These are phyloP conservation scores for Datnioides undecimradiatus DNA, from an alignment of 2,113 vertebrate genomes.

Conservation along the genomic window DNA sequence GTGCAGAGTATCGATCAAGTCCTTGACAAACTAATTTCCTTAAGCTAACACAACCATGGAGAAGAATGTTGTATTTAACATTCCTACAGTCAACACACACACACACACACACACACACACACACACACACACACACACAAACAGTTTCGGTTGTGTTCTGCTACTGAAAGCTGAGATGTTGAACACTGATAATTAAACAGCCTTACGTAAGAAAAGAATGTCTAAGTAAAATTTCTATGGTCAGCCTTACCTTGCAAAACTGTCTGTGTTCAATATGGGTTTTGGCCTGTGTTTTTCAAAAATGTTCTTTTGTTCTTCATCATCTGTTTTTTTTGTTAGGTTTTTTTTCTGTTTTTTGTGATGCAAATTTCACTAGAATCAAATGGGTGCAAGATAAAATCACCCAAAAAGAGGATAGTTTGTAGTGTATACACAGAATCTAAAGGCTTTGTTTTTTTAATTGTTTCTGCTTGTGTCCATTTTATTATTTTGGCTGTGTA, in stretches of 20 bases:
- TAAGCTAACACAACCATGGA: slow-evolving; percentile 17
- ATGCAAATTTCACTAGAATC: neutral
- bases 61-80: slow-evolving; percentile 59
- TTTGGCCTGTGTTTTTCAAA: neutral
- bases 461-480: neutral
- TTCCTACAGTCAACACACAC: slow-evolving; percentile 35
- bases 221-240: slow-evolving; percentile 9
- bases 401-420: neutral
- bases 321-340: no score
- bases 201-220: slow-evolving; percentile 37
- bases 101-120: slow-evolving; percentile 36
- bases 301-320: no score
- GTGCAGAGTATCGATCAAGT: neutral
- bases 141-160: slow-evolving; percentile 68
- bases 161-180: slow-evolving; percentile 71
- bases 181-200: slow-evolving; percentile 63
- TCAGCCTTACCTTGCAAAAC: slow-evolving; percentile 4
- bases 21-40: neutral
- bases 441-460: neutral
- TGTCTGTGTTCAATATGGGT: neutral
- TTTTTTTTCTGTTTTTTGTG: no score
- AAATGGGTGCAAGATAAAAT: neutral
- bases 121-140: slow-evolving; percentile 20
- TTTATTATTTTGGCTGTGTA: neutral
- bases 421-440: neutral